Percentiles rank a stretch among this genome's conserved stretches.
These are phyloP conservation scores for Accipiter virgatus DNA, from an alignment of 2,113 vertebrate genomes.

Conservation along the genomic window DNA sequence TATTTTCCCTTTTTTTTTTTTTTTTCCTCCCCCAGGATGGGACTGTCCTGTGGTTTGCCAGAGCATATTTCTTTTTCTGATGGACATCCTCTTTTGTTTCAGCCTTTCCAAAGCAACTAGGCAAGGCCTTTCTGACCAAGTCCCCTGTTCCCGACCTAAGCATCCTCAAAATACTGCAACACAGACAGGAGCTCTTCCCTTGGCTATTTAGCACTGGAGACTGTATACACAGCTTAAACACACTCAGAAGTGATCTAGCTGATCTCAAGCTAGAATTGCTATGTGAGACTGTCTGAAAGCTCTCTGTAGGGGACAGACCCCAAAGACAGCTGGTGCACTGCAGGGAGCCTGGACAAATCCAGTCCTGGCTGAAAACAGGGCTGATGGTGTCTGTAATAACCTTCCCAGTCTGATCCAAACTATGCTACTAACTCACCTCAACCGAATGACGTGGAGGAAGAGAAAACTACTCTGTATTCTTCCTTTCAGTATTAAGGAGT, in stretches of 20 bases:
- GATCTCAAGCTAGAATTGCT: neutral
- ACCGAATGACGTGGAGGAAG: neutral
- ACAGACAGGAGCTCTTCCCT: neutral
- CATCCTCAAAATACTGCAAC: neutral
- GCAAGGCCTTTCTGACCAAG: neutral
- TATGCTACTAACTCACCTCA: neutral
- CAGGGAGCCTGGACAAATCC: neutral
- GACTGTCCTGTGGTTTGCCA: neutral
- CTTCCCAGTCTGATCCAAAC: neutral
- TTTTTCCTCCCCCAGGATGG: neutral
- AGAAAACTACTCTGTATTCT: neutral
- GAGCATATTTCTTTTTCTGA: neutral
- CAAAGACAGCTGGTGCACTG: neutral
- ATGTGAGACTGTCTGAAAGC: neutral
- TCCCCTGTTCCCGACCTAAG: neutral
- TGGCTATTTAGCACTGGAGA: neutral
- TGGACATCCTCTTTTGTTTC: neutral
- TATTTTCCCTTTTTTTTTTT: neutral
- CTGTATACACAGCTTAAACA: neutral
- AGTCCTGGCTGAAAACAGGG: neutral
- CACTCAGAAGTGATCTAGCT: neutral
- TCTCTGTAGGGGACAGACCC: neutral
- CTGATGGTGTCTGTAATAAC: neutral
- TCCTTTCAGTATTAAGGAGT: neutral
- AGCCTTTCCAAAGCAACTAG: neutral